Evolutionary conservation across 2,113 vertebrate genomes (phyloP).

Genomic region (Cinclus mexicanus): DNA sequence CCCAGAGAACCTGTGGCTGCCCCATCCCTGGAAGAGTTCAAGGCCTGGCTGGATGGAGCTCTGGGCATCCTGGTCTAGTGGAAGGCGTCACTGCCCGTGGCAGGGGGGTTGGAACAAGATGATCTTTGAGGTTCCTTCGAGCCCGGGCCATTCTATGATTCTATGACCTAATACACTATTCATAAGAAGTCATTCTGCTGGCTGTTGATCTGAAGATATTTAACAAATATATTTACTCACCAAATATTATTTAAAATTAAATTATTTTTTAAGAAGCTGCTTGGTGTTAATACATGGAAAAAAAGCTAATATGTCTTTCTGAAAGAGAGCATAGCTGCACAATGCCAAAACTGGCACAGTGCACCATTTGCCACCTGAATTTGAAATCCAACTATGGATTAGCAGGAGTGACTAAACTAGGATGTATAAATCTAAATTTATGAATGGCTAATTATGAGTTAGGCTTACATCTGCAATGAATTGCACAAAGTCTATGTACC

Average conservation of each 20-base stretch:
- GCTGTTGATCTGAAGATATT: not conserved
- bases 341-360: not conserved
- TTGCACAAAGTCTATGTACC: not conserved
- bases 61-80: rapidly evolving
- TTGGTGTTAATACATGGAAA: not conserved
- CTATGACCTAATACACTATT: not conserved
- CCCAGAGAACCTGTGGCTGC: rapidly evolving
- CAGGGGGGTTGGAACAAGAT: rapidly evolving
- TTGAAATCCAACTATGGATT: not conserved
- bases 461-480: not conserved
- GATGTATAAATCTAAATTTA: not conserved
- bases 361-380: conserved; percentile 5
- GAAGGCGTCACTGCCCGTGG: rapidly evolving
- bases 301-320: not conserved
- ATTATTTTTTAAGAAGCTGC: not conserved
- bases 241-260: not conserved
- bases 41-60: rapidly evolving
- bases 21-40: not conserved
- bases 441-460: conserved; percentile 14
- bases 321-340: not conserved
- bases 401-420: conserved; percentile 21
- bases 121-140: not conserved
- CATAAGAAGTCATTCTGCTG: not conserved
- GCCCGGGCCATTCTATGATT: not conserved
- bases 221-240: not conserved